Evolutionary conservation across 1,140 invertebrate species (phyloP).

Genomic region (Lepidurus packardi): DNA sequence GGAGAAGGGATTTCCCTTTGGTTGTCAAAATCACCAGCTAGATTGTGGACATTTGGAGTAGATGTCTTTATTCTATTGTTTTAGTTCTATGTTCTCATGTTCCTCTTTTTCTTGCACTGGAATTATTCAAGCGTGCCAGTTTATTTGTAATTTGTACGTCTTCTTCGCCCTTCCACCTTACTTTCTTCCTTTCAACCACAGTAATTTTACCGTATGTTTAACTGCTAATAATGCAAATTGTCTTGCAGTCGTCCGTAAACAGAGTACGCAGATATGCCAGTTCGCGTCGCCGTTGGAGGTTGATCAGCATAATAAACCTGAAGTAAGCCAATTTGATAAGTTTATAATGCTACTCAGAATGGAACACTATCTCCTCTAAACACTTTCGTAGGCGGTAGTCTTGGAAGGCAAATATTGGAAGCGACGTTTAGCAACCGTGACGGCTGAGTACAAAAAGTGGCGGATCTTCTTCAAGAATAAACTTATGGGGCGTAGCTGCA

Average conservation of each 20-base stretch:
- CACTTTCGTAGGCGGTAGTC: conserved; percentile 69
- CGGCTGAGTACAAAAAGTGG: conserved; percentile 99
- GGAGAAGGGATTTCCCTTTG: not conserved
- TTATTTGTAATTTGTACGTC: not conserved
- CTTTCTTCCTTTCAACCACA: not conserved
- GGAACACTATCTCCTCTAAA: conserved; percentile 26
- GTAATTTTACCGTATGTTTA: not conserved
- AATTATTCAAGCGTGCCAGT: not conserved
- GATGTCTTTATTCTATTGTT: not conserved
- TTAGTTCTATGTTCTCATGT: not conserved
- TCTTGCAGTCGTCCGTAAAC: conserved; percentile 81
- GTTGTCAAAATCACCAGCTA: conserved; percentile 5
- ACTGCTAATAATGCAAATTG: conserved; percentile 35
- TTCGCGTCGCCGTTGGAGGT: conserved; percentile 92
- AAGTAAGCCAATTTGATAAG: conserved; percentile 57
- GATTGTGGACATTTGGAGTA: not conserved
- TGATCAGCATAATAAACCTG: conserved; percentile 89
- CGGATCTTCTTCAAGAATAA: conserved; percentile 86
- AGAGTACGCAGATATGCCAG: conserved; percentile 84
- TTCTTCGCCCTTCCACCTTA: not conserved
- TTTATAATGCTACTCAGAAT: not conserved
- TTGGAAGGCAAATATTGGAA: conserved; percentile 99
- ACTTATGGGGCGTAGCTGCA: conserved; percentile 64
- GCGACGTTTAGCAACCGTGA: conserved; percentile 87
- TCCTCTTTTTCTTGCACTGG: not conserved